Evolutionary conservation across 2,113 vertebrate species (phyloP).

Genomic region (Perca schrenkii): DNA sequence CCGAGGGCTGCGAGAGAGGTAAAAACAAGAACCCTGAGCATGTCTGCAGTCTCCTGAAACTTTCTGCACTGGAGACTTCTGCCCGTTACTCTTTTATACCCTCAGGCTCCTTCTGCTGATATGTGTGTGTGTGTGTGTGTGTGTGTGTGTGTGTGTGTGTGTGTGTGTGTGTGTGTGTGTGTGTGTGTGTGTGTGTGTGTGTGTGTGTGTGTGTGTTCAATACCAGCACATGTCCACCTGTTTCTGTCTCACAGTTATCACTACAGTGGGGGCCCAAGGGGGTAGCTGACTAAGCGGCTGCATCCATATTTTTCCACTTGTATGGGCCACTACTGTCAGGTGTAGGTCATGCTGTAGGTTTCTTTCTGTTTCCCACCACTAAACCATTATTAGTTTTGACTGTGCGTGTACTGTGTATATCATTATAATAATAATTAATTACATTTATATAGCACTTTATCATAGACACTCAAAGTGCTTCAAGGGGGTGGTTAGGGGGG

Average conservation of each 20-base stretch:
- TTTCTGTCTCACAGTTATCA: conserved; percentile 73
- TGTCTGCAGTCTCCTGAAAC: conserved; percentile 71
- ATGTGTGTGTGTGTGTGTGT: background rate
- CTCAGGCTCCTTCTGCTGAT: background rate
- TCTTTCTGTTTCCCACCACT: background rate
- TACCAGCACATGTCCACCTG: conserved; percentile 57
- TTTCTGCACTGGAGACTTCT: conserved; percentile 20
- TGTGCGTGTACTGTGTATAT: background rate
- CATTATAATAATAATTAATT: background rate
- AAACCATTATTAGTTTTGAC: background rate
- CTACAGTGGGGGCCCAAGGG: fast-evolving
- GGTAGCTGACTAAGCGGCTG: conserved; percentile 35
- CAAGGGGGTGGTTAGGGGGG: too few species aligned
- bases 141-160: conserved; percentile 2
- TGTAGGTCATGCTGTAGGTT: background rate
- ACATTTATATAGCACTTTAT: too few species aligned
- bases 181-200: conserved; percentile 2
- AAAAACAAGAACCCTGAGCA: conserved; percentile 86
- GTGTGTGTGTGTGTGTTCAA: conserved; percentile 16
- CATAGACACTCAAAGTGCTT: too few species aligned
- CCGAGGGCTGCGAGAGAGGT: conserved; percentile 84
- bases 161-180: background rate
- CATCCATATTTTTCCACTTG: conserved; percentile 29
- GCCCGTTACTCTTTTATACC: conserved; percentile 71
- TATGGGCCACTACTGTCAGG: background rate